These are phyloP conservation scores for Xanthorhoe spadicearia DNA, from an alignment of 2,888 invertebrate genomes.

Conservation along the genomic window DNA sequence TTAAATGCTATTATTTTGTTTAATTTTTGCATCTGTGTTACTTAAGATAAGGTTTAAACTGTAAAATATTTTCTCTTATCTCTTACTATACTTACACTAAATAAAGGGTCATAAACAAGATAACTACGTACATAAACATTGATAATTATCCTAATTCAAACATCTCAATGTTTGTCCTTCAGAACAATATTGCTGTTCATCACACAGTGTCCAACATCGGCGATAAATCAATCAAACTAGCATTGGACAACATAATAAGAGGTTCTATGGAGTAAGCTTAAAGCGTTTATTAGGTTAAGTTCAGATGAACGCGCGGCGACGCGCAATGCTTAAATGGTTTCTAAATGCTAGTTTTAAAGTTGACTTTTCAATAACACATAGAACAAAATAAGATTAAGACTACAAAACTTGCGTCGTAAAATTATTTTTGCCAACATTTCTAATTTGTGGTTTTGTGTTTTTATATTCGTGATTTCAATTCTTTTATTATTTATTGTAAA, in stretches of 20 bases:
- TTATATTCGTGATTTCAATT: too few species aligned
- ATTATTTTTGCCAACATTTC: too few species aligned
- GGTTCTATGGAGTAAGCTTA: constrained; percentile 44
- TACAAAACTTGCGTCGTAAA: too few species aligned
- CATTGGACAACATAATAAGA: constrained; percentile 56
- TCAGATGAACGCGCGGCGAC: too few species aligned
- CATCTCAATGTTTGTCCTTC: constrained; percentile 39
- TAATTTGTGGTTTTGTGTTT: too few species aligned
- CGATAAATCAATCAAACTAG: constrained; percentile 79
- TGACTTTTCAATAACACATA: too few species aligned
- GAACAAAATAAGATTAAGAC: too few species aligned
- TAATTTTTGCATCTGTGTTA: constrained; percentile 11
- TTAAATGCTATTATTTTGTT: constrained; percentile 21
- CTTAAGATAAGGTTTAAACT: neutral
- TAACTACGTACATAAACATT: constrained; percentile 1
- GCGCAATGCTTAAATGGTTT: too few species aligned
- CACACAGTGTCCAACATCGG: constrained; percentile 66
- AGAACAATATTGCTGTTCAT: constrained; percentile 67
- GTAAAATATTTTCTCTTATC: neutral
- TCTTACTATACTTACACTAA: neutral
- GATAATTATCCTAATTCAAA: constrained; percentile 31
- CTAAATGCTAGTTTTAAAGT: too few species aligned
- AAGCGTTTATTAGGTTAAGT: neutral
- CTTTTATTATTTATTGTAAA: too few species aligned
- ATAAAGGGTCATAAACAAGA: too few species aligned